Conservation (phyloP, 2,888 invertebrate species). For the Agrotis puta region DNA sequence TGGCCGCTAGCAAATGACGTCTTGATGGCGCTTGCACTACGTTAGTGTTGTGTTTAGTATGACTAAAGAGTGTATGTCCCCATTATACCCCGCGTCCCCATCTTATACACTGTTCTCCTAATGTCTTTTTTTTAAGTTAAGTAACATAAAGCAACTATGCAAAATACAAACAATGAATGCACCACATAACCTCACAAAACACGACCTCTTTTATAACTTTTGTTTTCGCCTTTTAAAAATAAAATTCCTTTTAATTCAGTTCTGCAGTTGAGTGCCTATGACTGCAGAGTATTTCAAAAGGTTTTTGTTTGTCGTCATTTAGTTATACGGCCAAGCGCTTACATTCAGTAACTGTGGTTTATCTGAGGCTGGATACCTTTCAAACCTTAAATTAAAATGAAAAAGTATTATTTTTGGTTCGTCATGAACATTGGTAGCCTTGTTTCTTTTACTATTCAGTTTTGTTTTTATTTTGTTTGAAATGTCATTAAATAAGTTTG, state of each 20-base stretch:
- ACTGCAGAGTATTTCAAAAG: conserved; percentile 52
- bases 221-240: conserved; percentile 31
- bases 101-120: too few relatives aligned
- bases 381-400: not conserved
- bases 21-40: too few relatives aligned
- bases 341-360: conserved; percentile 10
- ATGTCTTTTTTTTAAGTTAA: too few relatives aligned
- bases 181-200: conserved; percentile 26
- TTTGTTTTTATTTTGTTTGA: not conserved
- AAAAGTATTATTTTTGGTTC: not conserved
- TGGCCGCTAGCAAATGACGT: too few relatives aligned
- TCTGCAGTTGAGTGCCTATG: conserved; percentile 44
- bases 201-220: conserved; percentile 15
- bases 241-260: conserved; percentile 43
- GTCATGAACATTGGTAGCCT: not conserved
- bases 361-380: conserved; percentile 2
- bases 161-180: not conserved
- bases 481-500: too few relatives aligned
- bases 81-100: too few relatives aligned
- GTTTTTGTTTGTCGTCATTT: conserved; percentile 56
- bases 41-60: too few relatives aligned
- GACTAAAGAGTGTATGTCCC: too few relatives aligned
- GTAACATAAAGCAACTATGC: not conserved
- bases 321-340: conserved; percentile 35
- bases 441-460: not conserved